Evolutionary conservation across 2,113 vertebrate species (phyloP), one percentile per base, ranked within the genome.

Genomic region (Machaerirhynchus nigripectus): DNA sequence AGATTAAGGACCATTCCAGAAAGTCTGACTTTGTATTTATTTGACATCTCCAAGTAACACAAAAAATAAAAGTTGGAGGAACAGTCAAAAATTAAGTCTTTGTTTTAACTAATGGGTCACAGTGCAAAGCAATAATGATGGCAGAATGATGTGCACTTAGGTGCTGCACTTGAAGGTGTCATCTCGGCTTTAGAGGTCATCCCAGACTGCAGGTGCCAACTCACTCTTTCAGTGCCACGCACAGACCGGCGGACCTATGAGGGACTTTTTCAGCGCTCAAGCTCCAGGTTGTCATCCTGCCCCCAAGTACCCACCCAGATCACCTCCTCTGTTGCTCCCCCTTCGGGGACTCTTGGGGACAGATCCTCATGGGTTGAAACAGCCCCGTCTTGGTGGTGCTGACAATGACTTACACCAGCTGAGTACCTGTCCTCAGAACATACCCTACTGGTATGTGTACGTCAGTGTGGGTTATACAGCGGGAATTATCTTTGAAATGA

Each of bases 401-500:
- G 60, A 14, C 44, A 24, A 3, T 10, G 69, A 35, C 27, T 81
- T 55, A 11, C 27, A 53, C 14, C 82, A 47, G 40, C 63, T 53
- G 63, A 61, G 55, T 11, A 60, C 42, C 67, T 64, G 39, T 52
- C 47, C 78, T 87, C 8, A 7, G 37, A 11, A 3, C 9, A 2
- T 33, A 31, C n/a, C 40, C 50, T 47, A 2, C 53, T 33, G 47
- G 31, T 47, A 4, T 28, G 46, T 53, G 18, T 19, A 44, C 76
- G 64, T 15, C 37, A 73, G 33, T 74, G 69, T 47, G 89, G 23
- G 15, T 84, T 85, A 71, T 60, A 61, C 80, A 61, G 42, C 7
- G 5, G 39, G 63, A 88, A 93, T 84, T 39, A 84, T 91, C 73
- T 89, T 93, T 89, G 63, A 94, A 95, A 90, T 46, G 53, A 91